Percentiles rank a stretch among this genome's conserved stretches.
phyloP scores from a whole-genome alignment of 1,140 invertebrate genomes.

The Ectropis grisescens region DNA sequence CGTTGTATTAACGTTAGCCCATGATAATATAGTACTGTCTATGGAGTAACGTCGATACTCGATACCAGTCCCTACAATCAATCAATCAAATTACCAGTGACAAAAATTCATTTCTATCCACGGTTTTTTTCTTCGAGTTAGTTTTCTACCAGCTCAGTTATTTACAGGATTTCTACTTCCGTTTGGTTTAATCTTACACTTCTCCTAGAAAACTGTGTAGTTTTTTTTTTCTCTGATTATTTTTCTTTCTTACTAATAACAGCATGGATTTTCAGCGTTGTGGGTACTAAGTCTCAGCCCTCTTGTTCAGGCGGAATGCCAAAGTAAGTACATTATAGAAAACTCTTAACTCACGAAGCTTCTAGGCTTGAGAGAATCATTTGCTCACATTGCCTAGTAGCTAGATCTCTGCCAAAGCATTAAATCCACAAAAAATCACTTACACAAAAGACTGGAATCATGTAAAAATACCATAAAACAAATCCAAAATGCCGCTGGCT shows the following conservation, averaged over 20 bases:
- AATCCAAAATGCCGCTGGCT: too few species aligned
- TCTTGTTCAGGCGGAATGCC: constrained; percentile 65
- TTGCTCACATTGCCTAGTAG: too few species aligned
- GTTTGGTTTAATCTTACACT: constrained; percentile 6
- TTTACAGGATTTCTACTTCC: constrained; percentile 34
- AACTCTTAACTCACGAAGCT: constrained; percentile 6
- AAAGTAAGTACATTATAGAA: constrained; percentile 58
- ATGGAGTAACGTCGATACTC: too few species aligned
- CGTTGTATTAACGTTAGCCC: too few species aligned
- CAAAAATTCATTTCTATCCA: too few species aligned
- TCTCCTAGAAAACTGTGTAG: constrained; percentile 26
- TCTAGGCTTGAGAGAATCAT: constrained; percentile 3
- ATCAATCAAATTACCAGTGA: too few species aligned
- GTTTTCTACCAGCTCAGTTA: constrained; percentile 48
- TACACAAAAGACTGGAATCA: too few species aligned
- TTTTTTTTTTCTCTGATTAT: constrained; percentile 27
- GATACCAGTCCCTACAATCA: too few species aligned
- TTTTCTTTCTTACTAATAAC: constrained; percentile 53
- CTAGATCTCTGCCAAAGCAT: too few species aligned
- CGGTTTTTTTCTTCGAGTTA: constrained; percentile 14
- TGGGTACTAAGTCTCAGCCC: constrained; percentile 65
- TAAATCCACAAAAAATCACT: too few species aligned
- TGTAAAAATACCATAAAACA: too few species aligned
- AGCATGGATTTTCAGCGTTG: constrained; percentile 69
- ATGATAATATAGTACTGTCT: too few species aligned